phyloP scores from a whole-genome alignment of 2,797 vertebrate genomes.

The Darevskia nairensis region DNA sequence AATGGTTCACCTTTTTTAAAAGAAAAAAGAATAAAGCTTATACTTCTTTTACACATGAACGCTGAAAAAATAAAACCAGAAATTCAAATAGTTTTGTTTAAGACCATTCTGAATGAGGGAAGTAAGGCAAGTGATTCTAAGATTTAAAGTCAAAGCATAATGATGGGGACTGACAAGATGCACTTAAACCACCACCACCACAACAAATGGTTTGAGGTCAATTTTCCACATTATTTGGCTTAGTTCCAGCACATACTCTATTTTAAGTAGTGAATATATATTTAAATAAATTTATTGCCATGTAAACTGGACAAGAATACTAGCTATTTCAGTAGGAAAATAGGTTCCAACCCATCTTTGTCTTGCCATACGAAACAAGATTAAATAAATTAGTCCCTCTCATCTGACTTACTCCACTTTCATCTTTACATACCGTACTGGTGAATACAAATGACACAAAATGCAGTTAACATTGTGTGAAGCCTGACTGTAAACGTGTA shows the following conservation, averaged over 20 bases:
- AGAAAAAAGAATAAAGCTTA: background rate
- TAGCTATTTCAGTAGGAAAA: background rate
- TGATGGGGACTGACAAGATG: background rate
- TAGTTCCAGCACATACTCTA: background rate
- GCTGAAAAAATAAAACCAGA: conserved; percentile 32
- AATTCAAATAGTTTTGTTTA: background rate
- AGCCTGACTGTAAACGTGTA: background rate
- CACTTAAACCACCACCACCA: background rate
- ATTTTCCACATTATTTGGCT: background rate
- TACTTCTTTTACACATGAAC: background rate
- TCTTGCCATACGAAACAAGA: background rate
- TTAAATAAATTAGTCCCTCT: background rate
- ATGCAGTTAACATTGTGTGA: background rate
- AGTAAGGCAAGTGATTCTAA: background rate
- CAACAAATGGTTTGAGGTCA: background rate
- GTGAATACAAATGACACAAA: background rate
- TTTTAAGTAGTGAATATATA: background rate
- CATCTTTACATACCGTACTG: background rate
- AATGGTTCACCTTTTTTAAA: background rate
- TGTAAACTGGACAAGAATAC: background rate
- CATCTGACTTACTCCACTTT: background rate
- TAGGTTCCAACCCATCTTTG: background rate
- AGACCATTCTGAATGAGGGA: background rate
- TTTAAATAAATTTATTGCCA: background rate
- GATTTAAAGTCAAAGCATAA: background rate